Evolutionary conservation across 2,888 invertebrate species (phyloP).

Genomic region (Halictus quadricinctus): DNA sequence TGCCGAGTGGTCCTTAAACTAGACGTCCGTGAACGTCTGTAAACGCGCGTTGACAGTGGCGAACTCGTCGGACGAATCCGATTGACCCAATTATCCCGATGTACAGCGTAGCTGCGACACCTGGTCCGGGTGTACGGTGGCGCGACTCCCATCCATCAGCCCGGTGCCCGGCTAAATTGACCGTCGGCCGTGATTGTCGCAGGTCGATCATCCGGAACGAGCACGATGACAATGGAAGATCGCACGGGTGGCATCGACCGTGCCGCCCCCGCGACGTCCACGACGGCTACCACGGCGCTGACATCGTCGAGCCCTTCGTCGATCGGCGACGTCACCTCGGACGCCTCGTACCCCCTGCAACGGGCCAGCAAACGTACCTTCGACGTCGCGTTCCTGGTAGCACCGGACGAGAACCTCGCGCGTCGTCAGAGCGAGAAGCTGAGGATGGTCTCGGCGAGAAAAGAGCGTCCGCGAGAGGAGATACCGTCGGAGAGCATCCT

Average conservation of each 20-base stretch:
- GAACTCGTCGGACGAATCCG: conserved; percentile 20
- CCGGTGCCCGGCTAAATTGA: conserved; percentile 50
- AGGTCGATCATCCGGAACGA: conserved; percentile 69
- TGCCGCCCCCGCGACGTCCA: conserved; percentile 77
- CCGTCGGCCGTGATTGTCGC: conserved; percentile 59
- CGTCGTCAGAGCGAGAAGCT: conserved; percentile 85
- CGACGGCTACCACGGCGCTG: conserved; percentile 71
- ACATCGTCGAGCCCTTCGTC: conserved; percentile 69
- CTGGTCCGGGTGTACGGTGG: conserved; percentile 49
- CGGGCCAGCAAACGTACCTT: conserved; percentile 88
- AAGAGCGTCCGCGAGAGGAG: conserved; percentile 66
- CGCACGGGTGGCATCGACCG: conserved; percentile 81
- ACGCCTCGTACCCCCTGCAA: conserved; percentile 79
- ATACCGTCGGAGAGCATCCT: conserved; percentile 55
- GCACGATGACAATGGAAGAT: conserved; percentile 83
- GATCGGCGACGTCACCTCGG: conserved; percentile 71
- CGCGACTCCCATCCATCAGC: conserved; percentile 53
- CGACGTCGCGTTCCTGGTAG: conserved; percentile 95
- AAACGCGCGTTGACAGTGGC: not conserved
- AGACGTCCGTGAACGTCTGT: not conserved
- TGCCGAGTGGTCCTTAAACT: not conserved
- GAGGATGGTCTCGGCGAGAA: conserved; percentile 69
- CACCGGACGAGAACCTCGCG: conserved; percentile 92
- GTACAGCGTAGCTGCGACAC: conserved; percentile 41
- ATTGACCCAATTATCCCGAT: conserved; percentile 43